phyloP scores from a whole-genome alignment of 1,140 invertebrate species.

The Notospermus geniculatus region DNA sequence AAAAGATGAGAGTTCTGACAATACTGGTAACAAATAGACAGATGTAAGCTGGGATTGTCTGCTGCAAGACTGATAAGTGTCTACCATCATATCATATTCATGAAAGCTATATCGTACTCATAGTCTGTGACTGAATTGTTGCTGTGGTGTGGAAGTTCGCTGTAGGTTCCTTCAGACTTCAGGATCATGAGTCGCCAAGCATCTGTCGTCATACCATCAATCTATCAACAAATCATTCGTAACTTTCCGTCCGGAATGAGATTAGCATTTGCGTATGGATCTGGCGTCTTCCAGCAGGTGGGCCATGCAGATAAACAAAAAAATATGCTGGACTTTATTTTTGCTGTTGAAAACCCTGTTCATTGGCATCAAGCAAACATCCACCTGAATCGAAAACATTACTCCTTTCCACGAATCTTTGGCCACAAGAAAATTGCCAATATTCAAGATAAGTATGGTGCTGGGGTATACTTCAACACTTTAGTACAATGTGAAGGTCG shows the following conservation, averaged over 20 bases:
- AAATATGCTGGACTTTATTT: conserved; percentile 90
- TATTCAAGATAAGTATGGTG: conserved; percentile 80
- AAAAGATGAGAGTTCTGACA: conserved; percentile 14
- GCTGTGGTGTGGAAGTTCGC: too few species aligned
- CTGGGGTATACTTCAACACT: conserved; percentile 94
- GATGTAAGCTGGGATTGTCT: too few species aligned
- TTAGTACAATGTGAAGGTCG: conserved; percentile 73
- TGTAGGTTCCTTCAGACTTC: too few species aligned
- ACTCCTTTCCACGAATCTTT: conserved; percentile 75
- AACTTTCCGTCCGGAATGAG: conserved; percentile 43
- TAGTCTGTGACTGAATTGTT: too few species aligned
- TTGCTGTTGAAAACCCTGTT: conserved; percentile 81
- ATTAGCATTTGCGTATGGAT: conserved; percentile 88
- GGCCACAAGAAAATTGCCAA: conserved; percentile 71
- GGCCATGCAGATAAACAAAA: conserved; percentile 41
- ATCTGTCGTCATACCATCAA: too few species aligned
- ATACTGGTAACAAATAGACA: too few species aligned
- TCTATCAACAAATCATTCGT: conserved; percentile 31
- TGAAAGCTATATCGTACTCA: too few species aligned
- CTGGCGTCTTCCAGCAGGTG: conserved; percentile 80
- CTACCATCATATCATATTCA: too few species aligned
- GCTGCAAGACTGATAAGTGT: too few species aligned
- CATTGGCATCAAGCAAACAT: conserved; percentile 87
- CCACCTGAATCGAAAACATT: conserved; percentile 78
- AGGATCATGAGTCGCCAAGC: too few species aligned